phyloP scores from a whole-genome alignment of 2,797 vertebrate genomes.

The Lateolabrax maculatus region DNA sequence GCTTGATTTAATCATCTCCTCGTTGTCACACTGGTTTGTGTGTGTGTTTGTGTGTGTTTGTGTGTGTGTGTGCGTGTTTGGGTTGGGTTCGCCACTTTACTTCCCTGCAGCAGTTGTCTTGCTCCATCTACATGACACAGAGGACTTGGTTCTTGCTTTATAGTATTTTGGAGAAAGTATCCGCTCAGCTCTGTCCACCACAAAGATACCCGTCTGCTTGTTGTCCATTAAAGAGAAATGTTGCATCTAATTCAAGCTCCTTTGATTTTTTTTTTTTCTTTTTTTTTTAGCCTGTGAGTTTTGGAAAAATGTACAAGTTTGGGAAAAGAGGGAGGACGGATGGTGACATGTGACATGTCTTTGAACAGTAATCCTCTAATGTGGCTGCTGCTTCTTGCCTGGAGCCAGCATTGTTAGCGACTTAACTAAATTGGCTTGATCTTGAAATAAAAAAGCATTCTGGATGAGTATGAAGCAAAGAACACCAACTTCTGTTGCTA shows the following conservation, averaged over 20 bases:
- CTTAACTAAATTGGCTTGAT: neutral
- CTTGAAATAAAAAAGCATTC: neutral
- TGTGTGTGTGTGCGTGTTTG: slow-evolving; percentile 17
- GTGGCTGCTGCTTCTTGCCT: neutral
- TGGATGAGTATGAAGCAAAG: neutral
- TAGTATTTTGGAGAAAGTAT: neutral
- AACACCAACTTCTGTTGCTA: neutral
- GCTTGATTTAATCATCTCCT: slow-evolving; percentile 72
- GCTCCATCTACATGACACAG: slow-evolving; percentile 19
- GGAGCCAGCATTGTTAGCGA: neutral
- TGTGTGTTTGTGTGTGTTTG: slow-evolving; percentile 28
- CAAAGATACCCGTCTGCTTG: neutral
- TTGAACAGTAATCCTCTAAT: neutral
- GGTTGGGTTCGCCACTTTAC: slow-evolving; percentile 20
- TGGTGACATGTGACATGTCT: neutral
- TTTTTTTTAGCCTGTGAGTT: neutral
- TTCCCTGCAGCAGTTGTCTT: slow-evolving; percentile 56
- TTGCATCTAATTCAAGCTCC: neutral
- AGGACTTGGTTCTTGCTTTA: neutral
- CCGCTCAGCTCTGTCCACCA: neutral
- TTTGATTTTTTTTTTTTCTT: neutral
- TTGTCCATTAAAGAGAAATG: neutral
- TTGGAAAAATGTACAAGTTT: neutral
- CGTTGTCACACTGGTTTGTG: slow-evolving; percentile 39
- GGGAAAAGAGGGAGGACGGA: neutral